Percentiles rank a stretch among this genome's conserved stretches.
These are phyloP conservation scores for Diploptera punctata DNA, from an alignment of 2,888 invertebrate species.

Conservation along the genomic window DNA sequence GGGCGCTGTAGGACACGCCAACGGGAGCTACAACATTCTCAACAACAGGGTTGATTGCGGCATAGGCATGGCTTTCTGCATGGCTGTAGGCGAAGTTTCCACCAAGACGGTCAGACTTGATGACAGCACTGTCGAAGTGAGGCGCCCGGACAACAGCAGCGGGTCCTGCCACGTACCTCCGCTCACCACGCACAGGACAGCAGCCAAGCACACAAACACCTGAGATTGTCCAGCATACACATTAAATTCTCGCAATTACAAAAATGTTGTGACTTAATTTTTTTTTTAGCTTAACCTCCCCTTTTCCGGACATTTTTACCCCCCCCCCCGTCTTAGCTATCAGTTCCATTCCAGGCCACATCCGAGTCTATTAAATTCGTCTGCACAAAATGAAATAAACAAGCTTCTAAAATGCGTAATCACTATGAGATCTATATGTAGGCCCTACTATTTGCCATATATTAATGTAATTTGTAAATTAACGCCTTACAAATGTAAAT, in stretches of 20 bases:
- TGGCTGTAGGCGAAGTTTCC: conserved; percentile 64
- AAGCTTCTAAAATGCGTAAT: too few species aligned
- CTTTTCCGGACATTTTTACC: neutral
- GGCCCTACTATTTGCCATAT: too few species aligned
- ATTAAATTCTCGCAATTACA: neutral
- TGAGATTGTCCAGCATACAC: neutral
- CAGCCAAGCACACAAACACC: conserved; percentile 28
- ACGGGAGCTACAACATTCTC: conserved; percentile 52
- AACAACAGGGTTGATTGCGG: conserved; percentile 55
- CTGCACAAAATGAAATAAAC: too few species aligned
- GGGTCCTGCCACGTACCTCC: conserved; percentile 42
- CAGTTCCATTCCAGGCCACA: neutral
- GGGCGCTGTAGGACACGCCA: conserved; percentile 52
- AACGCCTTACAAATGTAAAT: too few species aligned
- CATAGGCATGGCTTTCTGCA: conserved; percentile 60
- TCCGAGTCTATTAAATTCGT: neutral
- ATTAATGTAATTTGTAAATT: too few species aligned
- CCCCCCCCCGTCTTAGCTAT: neutral
- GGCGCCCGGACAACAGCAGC: conserved; percentile 55
- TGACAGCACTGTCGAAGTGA: conserved; percentile 59
- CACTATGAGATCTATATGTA: too few species aligned
- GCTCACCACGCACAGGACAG: conserved; percentile 36
- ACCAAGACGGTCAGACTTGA: conserved; percentile 59
- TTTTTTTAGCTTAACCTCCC: neutral
- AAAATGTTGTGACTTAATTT: neutral